A percentile compares a stretch with the other conserved stretches of the same genome.
phyloP scores from a whole-genome alignment of 2,113 vertebrate genomes.

The Dolichallabes microphthalmus region DNA sequence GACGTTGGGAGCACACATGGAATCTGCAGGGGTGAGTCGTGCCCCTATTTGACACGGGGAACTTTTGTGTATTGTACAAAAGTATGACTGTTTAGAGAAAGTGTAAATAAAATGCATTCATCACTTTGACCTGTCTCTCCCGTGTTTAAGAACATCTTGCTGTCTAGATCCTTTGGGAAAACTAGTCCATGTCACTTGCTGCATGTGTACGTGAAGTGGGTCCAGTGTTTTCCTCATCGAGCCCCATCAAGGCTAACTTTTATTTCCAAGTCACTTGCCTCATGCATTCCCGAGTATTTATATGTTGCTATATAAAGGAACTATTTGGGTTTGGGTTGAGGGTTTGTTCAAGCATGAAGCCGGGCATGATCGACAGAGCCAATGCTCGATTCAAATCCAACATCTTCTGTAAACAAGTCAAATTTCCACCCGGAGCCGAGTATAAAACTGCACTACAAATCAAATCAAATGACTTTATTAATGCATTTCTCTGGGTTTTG shows the following conservation, averaged over 20 bases:
- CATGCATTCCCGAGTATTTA: conserved; percentile 63
- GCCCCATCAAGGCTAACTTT: neutral
- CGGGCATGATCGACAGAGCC: conserved; percentile 54
- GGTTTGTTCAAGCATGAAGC: conserved; percentile 21
- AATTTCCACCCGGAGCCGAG: conserved; percentile 61
- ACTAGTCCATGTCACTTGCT: neutral
- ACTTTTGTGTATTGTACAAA: neutral
- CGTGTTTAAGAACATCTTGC: neutral
- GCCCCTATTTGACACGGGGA: neutral
- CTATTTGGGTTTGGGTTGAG: conserved; percentile 60
- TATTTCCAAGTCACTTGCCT: conserved; percentile 58
- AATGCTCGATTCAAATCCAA: conserved; percentile 45
- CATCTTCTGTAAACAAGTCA: conserved; percentile 66
- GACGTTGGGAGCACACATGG: conserved; percentile 69
- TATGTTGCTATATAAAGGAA: conserved; percentile 64
- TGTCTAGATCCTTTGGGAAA: neutral
- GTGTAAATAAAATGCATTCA: neutral
- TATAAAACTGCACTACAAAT: conserved; percentile 66
- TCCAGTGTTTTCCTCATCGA: neutral
- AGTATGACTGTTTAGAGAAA: neutral
- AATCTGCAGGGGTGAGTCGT: conserved; percentile 78
- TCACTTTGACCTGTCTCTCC: neutral
- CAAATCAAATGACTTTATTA: conserved; percentile 47
- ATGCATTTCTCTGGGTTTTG: conserved; percentile 12
- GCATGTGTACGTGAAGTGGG: neutral